These are phyloP conservation scores for Tragopan temminckii DNA, from an alignment of 2,797 vertebrate species.

Conservation along the genomic window DNA sequence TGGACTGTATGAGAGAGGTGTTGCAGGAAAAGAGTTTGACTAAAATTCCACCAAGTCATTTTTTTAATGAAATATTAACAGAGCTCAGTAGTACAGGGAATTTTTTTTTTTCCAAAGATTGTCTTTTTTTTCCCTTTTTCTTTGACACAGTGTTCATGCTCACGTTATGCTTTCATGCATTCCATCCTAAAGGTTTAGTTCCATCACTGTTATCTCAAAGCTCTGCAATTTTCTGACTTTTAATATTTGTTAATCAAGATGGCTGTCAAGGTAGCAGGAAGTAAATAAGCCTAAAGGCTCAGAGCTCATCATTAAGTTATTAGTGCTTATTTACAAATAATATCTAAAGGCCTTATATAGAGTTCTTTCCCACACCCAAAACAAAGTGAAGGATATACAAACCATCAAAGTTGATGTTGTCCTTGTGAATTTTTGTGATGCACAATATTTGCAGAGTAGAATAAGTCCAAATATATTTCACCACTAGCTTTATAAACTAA, in stretches of 20 bases:
- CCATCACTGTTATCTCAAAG: neutral
- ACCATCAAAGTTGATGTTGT: neutral
- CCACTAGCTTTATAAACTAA: neutral
- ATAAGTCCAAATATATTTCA: neutral
- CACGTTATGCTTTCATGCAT: neutral
- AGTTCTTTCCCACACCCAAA: neutral
- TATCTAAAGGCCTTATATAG: neutral
- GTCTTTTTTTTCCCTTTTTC: neutral
- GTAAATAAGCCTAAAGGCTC: constrained; percentile 4
- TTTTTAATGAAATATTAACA: neutral
- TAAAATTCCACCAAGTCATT: neutral
- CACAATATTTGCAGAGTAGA: neutral
- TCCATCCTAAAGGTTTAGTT: neutral
- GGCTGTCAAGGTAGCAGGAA: constrained; percentile 5
- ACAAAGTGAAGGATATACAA: neutral
- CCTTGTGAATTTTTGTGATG: neutral
- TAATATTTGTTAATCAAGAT: constrained; percentile 21
- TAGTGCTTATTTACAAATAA: neutral
- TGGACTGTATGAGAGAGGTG: neutral
- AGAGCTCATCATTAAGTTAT: neutral
- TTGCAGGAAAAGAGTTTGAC: neutral
- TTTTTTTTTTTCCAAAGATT: neutral
- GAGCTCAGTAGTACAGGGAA: neutral
- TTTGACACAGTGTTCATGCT: neutral
- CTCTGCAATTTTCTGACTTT: constrained; percentile 21